Conservation (phyloP, 2,888 invertebrate genomes). For the Cephus spinipes region DNA sequence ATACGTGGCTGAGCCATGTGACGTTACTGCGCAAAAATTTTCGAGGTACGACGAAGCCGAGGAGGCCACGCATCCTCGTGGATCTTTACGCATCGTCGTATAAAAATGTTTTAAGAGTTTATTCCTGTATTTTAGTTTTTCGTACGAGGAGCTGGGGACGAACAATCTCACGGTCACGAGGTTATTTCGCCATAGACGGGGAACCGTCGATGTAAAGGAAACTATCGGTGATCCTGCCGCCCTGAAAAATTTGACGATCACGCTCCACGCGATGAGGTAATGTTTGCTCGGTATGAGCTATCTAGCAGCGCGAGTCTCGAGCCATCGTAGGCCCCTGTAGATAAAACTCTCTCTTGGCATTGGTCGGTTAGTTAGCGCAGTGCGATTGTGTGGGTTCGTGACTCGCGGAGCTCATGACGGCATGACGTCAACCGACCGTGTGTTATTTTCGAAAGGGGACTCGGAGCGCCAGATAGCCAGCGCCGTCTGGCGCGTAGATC, state of each 20-base stretch:
- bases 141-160: neutral
- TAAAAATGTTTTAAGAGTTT: neutral
- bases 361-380: conserved; percentile 35
- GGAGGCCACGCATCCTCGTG: neutral
- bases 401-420: conserved; percentile 39
- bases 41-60: neutral
- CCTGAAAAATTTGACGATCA: neutral
- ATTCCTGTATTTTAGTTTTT: neutral
- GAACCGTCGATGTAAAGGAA: conserved; percentile 6
- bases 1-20: neutral
- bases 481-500: conserved; percentile 37
- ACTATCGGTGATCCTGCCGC: conserved; percentile 5
- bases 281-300: conserved; percentile 20
- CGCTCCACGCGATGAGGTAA: conserved; percentile 25
- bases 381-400: conserved; percentile 8
- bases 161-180: neutral
- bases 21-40: neutral
- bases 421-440: conserved; percentile 65
- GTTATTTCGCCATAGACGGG: neutral
- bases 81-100: neutral
- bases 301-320: conserved; percentile 9
- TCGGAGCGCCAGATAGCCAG: conserved; percentile 36
- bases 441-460: conserved; percentile 66
- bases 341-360: conserved; percentile 13
- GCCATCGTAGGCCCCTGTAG: conserved; percentile 20